Base-by-base conservation (phyloP, 2,888 invertebrate species). In the Keiferia lycopersicella region DNA sequence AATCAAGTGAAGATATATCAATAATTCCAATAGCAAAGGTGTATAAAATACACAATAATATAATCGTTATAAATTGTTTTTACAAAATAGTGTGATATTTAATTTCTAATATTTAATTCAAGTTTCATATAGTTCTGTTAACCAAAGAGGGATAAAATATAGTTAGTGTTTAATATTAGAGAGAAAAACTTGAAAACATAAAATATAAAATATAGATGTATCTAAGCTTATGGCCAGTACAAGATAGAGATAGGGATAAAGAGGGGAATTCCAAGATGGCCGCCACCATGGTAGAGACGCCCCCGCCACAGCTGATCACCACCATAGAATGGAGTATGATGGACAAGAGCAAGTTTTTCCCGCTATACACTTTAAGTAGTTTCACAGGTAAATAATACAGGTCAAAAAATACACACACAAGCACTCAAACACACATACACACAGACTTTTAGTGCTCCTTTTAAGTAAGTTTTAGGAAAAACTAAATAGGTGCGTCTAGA, bases 281-380 rank as follows among this genome's bases (percentile, higher is more conserved):
- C 0, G 85, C 88, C 0, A 85, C 86, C 0, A 90, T 93, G 82
- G 93, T 93, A 30, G 94, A 94, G 73, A 87, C 91, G 14, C 93
- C 94, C 6, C 91, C 91, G 0, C 91, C 92, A 0, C 90, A 93
- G 72, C 93, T 95, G 63, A 96, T 97, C 67, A 95, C 95, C 30
- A 98, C 96, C 7, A 98, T 99, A 68, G 99, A 99, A 87, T 97
- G 98, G 97, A 95, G 98, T 71, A 99, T 99, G 99, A 97, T 99
- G 98, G 97, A 99, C 85, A 98, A 98, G 79, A 93, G 93, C 58
- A 98, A 98, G 81, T 99, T 98, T 83, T 97, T 97, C 80, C 98
- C 98, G 0, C 88, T 99, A 64, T 98, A 98, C 65, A 96, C 98
- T 91, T 87, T 97, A 14, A 98, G 98, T 79, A 96, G 97, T 58